A percentile compares a stretch with the other conserved stretches of the same genome.
phyloP scores from a whole-genome alignment of 64 coral and sea anemone species.

The Pachyseris speciosa region DNA sequence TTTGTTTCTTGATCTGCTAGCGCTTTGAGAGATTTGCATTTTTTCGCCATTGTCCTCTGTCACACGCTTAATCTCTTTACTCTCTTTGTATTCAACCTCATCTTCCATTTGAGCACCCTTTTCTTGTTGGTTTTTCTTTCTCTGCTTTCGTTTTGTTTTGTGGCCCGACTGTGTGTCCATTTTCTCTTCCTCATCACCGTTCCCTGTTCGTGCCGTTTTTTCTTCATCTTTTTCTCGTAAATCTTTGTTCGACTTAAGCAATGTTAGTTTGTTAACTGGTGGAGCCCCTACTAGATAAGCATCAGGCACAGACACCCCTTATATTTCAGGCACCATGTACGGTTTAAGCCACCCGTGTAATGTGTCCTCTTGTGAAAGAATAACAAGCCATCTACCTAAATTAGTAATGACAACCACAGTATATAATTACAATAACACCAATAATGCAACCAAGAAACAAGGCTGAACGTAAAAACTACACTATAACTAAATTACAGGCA shows the following conservation, averaged over 20 bases:
- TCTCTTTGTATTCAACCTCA: background rate
- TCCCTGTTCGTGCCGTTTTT: background rate
- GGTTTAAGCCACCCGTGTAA: slow-evolving; percentile 92
- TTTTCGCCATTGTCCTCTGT: background rate
- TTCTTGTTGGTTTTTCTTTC: background rate
- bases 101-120: background rate
- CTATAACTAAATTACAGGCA: no score
- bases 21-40: background rate
- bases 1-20: background rate
- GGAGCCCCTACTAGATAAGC: slow-evolving; percentile 51
- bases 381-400: slow-evolving; percentile 91
- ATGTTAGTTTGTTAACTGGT: slow-evolving; percentile 70
- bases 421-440: no score
- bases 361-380: slow-evolving; percentile 98
- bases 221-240: slow-evolving; percentile 38
- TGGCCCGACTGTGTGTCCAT: background rate
- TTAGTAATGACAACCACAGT: background rate
- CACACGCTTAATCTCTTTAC: background rate
- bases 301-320: slow-evolving; percentile 68
- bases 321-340: slow-evolving; percentile 89
- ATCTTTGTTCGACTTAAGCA: slow-evolving; percentile 79
- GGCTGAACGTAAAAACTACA: no score
- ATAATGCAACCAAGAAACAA: no score
- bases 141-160: slow-evolving; percentile 18
- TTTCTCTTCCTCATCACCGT: background rate